Conservation (phyloP, 2,113 vertebrate genomes). For the Trochalopteron elliotii region DNA sequence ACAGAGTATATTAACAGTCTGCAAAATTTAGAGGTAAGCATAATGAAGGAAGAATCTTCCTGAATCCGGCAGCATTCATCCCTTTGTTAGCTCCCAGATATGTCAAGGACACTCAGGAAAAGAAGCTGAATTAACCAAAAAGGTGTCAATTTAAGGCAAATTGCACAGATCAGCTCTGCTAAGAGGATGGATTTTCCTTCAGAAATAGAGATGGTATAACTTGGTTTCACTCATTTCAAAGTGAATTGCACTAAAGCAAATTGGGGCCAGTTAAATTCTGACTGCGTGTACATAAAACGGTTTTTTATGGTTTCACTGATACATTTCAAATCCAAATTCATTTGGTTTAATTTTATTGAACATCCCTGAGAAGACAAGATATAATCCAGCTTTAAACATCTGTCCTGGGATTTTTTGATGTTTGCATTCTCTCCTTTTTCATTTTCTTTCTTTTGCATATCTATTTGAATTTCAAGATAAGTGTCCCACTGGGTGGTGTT, state of each 20-base stretch:
- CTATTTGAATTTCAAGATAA: constrained; percentile 30
- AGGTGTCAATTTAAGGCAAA: not conserved
- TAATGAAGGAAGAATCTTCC: not conserved
- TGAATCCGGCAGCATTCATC: not conserved
- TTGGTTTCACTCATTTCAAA: not conserved
- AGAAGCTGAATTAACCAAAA: constrained; percentile 4
- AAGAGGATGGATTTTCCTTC: not conserved
- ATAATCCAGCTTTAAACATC: constrained; percentile 13
- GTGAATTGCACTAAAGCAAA: not conserved
- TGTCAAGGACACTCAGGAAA: not conserved
- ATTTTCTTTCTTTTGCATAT: not conserved
- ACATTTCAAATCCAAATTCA: constrained; percentile 10
- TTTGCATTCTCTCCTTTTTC: not conserved
- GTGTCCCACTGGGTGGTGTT: not conserved
- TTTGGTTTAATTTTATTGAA: constrained; percentile 25
- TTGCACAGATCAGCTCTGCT: not conserved
- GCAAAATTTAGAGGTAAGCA: not conserved
- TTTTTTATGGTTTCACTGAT: not conserved
- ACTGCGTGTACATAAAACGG: not conserved
- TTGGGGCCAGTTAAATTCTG: constrained; percentile 19
- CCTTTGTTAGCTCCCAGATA: not conserved
- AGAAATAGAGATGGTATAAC: not conserved
- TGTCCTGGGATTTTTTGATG: not conserved
- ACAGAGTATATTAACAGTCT: not conserved
- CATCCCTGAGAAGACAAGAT: not conserved